Percentiles rank a stretch among this genome's conserved stretches.
Conservation (phyloP, 2,888 invertebrate species). For the Auanema freiburgensis region DNA sequence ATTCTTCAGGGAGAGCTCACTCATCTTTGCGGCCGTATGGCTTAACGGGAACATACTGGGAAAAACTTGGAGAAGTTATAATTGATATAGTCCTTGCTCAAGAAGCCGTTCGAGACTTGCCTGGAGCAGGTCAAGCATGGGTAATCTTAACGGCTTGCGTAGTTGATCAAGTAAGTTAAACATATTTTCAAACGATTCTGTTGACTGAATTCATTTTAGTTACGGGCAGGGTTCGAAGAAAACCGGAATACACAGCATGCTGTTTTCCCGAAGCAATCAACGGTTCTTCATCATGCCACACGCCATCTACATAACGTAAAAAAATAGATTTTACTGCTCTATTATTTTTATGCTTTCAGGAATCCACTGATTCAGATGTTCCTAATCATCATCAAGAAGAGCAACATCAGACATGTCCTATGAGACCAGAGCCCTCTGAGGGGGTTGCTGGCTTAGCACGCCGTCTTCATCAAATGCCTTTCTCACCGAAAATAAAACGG, state of each 20-base stretch:
- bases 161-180: slow-evolving; percentile 53
- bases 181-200: neutral
- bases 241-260: slow-evolving; percentile 33
- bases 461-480: slow-evolving; percentile 11
- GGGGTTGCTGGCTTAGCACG: slow-evolving; percentile 6
- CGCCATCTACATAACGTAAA: slow-evolving; percentile 22
- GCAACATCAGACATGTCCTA: too few species aligned
- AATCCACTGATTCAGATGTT: slow-evolving; percentile 6
- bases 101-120: slow-evolving; percentile 61
- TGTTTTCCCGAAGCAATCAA: slow-evolving; percentile 35
- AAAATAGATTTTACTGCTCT: too few species aligned
- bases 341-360: slow-evolving; percentile 1
- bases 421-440: neutral
- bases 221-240: slow-evolving; percentile 59
- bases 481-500: slow-evolving; percentile 13
- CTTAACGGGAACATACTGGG: slow-evolving; percentile 57
- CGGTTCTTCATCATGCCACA: slow-evolving; percentile 51
- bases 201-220: slow-evolving; percentile 22
- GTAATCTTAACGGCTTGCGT: slow-evolving; percentile 62
- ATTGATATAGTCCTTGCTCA: slow-evolving; percentile 60
- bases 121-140: slow-evolving; percentile 64
- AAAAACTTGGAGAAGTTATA: slow-evolving; percentile 61
- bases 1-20: slow-evolving; percentile 52
- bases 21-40: slow-evolving; percentile 61
- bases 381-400: slow-evolving; percentile 6